phyloP scores from a whole-genome alignment of 2,113 vertebrate species.

The Hemichromis elongatus region DNA sequence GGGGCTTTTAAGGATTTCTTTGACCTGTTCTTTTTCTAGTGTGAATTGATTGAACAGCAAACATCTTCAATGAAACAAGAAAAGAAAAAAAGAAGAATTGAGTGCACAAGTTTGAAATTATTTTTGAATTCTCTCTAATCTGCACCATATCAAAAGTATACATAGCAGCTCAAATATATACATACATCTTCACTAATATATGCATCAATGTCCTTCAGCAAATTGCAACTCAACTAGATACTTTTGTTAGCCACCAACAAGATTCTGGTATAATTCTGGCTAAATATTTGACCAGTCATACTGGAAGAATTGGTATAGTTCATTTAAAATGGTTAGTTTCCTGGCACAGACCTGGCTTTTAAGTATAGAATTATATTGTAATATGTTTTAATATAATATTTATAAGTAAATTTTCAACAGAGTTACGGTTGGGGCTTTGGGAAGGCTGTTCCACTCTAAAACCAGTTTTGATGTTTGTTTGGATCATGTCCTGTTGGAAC shows the following conservation, averaged over 20 bases:
- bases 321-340: no score
- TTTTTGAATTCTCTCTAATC: not conserved
- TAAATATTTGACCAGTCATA: not conserved
- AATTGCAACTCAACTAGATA: no score
- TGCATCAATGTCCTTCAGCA: not conserved
- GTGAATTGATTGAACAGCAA: not conserved
- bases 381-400: no score
- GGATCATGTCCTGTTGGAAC: not conserved
- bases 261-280: not conserved
- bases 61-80: not conserved
- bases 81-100: not conserved
- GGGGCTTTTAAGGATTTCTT: not conserved
- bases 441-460: not conserved
- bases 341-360: not conserved
- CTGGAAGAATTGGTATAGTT: not conserved
- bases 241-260: not conserved
- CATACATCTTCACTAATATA: not conserved
- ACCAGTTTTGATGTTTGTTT: not conserved
- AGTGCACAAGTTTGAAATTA: not conserved
- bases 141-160: not conserved
- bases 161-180: not conserved
- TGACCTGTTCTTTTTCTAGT: not conserved
- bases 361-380: not conserved
- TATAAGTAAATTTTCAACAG: no score
- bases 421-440: not conserved